Evolutionary conservation across 2,888 invertebrate species (phyloP).

Genomic region (Iphiclides podalirius): DNA sequence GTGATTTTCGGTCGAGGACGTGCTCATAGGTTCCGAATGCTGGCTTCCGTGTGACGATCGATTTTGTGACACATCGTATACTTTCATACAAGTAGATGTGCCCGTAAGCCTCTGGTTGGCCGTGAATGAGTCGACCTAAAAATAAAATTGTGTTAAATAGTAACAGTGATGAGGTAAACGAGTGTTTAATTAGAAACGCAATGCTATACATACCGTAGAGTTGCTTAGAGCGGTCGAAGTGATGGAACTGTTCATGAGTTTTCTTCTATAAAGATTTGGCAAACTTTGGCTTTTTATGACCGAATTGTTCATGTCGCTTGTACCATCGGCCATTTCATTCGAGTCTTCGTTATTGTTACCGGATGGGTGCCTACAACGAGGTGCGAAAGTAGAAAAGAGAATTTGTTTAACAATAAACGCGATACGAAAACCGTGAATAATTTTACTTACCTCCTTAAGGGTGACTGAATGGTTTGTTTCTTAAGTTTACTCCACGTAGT

Average conservation of each 20-base stretch:
- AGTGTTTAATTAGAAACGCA: conserved; percentile 19
- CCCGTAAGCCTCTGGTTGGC: conserved; percentile 68
- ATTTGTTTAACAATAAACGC: neutral
- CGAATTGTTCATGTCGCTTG: conserved; percentile 80
- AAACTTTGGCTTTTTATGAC: conserved; percentile 88
- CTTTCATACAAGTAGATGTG: conserved; percentile 69
- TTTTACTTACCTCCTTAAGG: conserved; percentile 78
- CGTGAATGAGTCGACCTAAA: conserved; percentile 74
- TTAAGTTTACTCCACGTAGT: conserved; percentile 94
- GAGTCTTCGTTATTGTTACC: conserved; percentile 86
- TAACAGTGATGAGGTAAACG: conserved; percentile 19
- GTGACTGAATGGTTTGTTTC: conserved; percentile 84
- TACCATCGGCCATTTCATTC: conserved; percentile 74
- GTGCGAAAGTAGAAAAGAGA: no score
- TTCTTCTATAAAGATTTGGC: conserved; percentile 85
- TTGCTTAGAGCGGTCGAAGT: conserved; percentile 82
- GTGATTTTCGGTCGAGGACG: conserved; percentile 74
- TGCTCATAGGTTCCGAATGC: conserved; percentile 76
- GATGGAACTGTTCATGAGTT: conserved; percentile 72
- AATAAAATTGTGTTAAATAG: conserved; percentile 40
- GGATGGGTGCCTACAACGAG: conserved; percentile 83
- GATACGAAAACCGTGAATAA: neutral
- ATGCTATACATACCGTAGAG: conserved; percentile 86
- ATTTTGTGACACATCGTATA: conserved; percentile 72
- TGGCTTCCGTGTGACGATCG: conserved; percentile 66